Conservation (phyloP, 2,797 vertebrate genomes). For the Acipenser transmontanus region DNA sequence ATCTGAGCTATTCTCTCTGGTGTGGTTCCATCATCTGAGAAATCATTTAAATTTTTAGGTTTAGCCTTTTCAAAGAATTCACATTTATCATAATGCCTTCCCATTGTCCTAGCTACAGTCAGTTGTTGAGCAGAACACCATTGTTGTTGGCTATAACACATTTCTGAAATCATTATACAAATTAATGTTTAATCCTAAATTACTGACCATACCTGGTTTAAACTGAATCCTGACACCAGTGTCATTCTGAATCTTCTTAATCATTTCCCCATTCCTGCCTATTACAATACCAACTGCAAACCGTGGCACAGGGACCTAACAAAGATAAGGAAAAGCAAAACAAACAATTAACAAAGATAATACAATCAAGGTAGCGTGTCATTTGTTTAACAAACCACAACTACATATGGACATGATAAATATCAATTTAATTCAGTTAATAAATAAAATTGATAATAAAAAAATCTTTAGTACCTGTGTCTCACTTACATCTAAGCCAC, state of each 20-base stretch:
- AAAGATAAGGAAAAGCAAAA: not conserved
- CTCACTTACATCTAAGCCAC: conserved; percentile 81
- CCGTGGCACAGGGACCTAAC: conserved; percentile 89
- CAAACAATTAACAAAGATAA: not conserved
- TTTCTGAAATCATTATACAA: no score
- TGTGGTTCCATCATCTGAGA: conserved; percentile 86
- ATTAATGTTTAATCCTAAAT: no score
- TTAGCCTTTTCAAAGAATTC: no score
- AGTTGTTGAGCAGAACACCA: no score
- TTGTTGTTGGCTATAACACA: no score
- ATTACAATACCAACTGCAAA: conserved; percentile 98
- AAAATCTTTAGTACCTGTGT: not conserved
- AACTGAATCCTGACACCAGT: conserved; percentile 97
- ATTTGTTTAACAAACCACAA: not conserved
- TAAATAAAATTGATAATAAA: no score
- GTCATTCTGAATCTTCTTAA: conserved; percentile 99
- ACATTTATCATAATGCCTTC: no score
- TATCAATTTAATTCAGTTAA: no score
- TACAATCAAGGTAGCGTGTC: not conserved
- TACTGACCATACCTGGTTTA: conserved; percentile 76
- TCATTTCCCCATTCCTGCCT: conserved; percentile 97
- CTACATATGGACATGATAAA: not conserved
- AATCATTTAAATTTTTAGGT: no score
- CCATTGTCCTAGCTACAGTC: no score
- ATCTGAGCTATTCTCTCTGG: conserved; percentile 98